Base-by-base conservation (phyloP, 2,888 invertebrate species). In the Shargacucullia verbasci region DNA sequence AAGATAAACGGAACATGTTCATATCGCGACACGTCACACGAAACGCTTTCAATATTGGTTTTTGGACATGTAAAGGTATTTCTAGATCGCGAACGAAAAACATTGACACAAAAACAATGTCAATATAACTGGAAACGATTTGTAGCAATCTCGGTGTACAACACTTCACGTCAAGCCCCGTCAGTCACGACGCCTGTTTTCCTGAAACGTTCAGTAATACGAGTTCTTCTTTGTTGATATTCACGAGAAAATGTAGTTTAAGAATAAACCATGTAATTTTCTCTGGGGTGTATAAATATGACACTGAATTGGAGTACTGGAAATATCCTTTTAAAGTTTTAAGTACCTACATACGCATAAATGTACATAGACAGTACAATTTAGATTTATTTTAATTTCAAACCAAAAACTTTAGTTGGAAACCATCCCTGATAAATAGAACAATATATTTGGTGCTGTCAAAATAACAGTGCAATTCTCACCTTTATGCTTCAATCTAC, bases 81-180 rank as follows among this genome's bases (percentile, higher is more conserved):
- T 68, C 37, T 37, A n/a, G 59, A 43, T 54, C 47, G 52, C 53
- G 61, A 58, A 58, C 39, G 59, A 55, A 59, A 64, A 68, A 60
- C 59, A 60, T 73, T 47, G 66, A 57, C 44, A 57, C 37, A 59
- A 57, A 56, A 76, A 70, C 77, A 76, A 76, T 73, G 70, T 66
- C 66, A 76, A 73, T 73, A 66, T 59, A 76, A 63, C 50, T 59
- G 60, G 57, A 70, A 66, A 44, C 77, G 45, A 70, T 73, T 73
- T 76, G 70, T 69, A 60, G 60, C 62, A 63, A 73, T 70, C 65
- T 63, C 62, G 20, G 39, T 27, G 49, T 46, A 69, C 59, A 65
- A 57, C 66, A 76, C 59, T 75, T 61, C 59, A 68, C 67, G 66
- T 69, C 80, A 70, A 66, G 65, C 49, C 38, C 48, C 54, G 76